phyloP scores from a whole-genome alignment of 2,113 vertebrate genomes.

The Lynx canadensis region DNA sequence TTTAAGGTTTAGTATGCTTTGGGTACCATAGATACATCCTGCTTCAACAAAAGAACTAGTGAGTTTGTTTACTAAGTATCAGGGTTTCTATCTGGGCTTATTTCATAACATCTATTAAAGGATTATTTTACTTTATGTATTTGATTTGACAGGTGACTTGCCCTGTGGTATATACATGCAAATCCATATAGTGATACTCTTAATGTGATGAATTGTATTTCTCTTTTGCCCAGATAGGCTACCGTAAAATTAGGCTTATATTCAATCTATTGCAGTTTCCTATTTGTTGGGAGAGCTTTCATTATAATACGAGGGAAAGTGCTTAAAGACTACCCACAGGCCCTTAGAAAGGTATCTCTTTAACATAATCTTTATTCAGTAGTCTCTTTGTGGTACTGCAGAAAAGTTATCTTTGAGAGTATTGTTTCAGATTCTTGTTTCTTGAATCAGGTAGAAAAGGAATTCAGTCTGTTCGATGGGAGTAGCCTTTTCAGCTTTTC shows the following conservation, averaged over 20 bases:
- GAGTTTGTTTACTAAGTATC: slow-evolving; percentile 17
- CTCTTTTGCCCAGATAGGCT: slow-evolving; percentile 8
- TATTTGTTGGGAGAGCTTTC: not conserved
- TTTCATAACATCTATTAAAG: not conserved
- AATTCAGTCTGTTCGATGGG: not conserved
- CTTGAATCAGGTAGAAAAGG: not conserved
- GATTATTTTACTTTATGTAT: not conserved
- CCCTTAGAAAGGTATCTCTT: not conserved
- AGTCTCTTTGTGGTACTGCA: not conserved
- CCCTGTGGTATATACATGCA: not conserved
- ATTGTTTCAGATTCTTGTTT: slow-evolving; percentile 9
- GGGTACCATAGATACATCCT: not conserved
- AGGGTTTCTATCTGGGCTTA: not conserved
- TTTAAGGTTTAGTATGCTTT: slow-evolving; percentile 19
- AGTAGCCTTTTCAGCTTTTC: slow-evolving; percentile 29
- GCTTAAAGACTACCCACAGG: not conserved
- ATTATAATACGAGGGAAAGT: not conserved
- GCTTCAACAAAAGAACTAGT: slow-evolving; percentile 4
- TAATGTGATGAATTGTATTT: not conserved
- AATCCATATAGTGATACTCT: not conserved
- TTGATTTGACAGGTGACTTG: not conserved
- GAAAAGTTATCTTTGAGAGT: not conserved
- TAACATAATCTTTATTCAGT: not conserved
- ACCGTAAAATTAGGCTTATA: not conserved
- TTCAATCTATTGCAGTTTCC: not conserved